Evolutionary conservation across 2,113 vertebrate genomes (phyloP).

Genomic region (Danio rerio): DNA sequence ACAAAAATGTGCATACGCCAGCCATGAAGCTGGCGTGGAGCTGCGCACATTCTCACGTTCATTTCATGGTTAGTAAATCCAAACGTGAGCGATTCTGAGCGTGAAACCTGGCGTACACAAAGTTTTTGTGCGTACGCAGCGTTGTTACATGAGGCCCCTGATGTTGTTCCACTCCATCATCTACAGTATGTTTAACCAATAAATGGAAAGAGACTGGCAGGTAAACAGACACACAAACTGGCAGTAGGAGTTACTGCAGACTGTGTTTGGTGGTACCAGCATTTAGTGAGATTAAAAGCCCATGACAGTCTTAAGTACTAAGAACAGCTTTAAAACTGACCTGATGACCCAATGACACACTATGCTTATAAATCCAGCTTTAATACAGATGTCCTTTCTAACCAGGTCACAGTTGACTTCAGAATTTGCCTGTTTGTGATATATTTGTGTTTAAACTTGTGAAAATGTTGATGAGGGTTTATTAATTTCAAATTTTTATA

Average conservation of each 20-base stretch:
- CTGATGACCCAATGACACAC: conserved; percentile 16
- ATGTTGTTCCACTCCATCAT: conserved; percentile 17
- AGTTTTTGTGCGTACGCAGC: too few relatives aligned
- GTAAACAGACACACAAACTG: conserved; percentile 21
- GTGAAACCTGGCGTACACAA: too few relatives aligned
- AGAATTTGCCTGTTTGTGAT: not conserved
- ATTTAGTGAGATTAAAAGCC: conserved; percentile 23
- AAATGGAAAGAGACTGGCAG: conserved; percentile 20
- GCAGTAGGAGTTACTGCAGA: not conserved
- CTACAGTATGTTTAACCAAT: conserved; percentile 7
- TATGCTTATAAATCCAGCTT: conserved; percentile 9
- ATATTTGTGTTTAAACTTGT: not conserved
- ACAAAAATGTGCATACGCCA: too few relatives aligned
- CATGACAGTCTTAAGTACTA: conserved; percentile 4
- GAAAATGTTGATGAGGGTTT: not conserved
- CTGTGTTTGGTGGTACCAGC: not conserved
- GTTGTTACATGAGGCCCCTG: too few relatives aligned
- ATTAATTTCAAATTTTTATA: not conserved
- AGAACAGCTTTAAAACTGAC: not conserved
- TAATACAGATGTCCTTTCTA: not conserved
- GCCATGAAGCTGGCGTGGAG: too few relatives aligned
- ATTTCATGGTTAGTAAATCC: too few relatives aligned
- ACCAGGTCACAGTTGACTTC: not conserved
- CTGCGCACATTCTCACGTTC: too few relatives aligned
- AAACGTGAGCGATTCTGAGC: too few relatives aligned